Percentiles rank a stretch among this genome's conserved stretches.
Conservation (phyloP, 2,888 invertebrate species). For the Drosophila tanythrix region DNA sequence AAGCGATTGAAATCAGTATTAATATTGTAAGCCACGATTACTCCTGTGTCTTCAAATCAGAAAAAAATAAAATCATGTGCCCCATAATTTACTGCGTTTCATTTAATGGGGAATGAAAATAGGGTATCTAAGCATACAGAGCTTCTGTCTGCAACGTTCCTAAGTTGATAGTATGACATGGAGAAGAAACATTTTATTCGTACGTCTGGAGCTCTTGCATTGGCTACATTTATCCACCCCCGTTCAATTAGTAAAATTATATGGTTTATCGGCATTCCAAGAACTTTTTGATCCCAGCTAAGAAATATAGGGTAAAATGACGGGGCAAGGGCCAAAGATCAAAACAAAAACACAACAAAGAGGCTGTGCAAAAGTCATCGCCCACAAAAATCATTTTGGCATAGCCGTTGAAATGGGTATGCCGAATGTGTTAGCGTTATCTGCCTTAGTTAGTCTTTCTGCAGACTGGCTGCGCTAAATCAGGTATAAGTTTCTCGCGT, state of each 20-base stretch:
- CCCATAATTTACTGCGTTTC: not conserved
- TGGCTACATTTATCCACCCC: constrained; percentile 78
- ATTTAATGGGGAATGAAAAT: not conserved
- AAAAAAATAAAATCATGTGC: not conserved
- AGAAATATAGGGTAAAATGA: constrained; percentile 68
- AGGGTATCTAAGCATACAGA: not conserved
- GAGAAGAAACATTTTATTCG: constrained; percentile 14
- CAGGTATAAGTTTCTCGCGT: constrained; percentile 80
- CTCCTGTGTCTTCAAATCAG: not conserved
- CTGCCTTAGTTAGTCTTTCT: constrained; percentile 54
- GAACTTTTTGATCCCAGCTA: constrained; percentile 70
- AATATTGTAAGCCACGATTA: not conserved
- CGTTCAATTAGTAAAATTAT: constrained; percentile 84
- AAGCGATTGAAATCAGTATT: not conserved
- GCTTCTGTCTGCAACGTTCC: constrained; percentile 1
- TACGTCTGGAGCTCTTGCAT: constrained; percentile 32
- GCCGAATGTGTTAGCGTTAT: constrained; percentile 66
- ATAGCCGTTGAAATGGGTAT: constrained; percentile 66
- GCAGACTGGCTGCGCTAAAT: constrained; percentile 52
- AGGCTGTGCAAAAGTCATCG: constrained; percentile 79
- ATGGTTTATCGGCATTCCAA: constrained; percentile 78
- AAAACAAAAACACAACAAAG: constrained; percentile 72
- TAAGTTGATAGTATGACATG: constrained; percentile 19
- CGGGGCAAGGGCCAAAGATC: constrained; percentile 71
- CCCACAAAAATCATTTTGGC: constrained; percentile 80